phyloP scores from a whole-genome alignment of 2,888 invertebrate species.

The Nebria brevicollis region DNA sequence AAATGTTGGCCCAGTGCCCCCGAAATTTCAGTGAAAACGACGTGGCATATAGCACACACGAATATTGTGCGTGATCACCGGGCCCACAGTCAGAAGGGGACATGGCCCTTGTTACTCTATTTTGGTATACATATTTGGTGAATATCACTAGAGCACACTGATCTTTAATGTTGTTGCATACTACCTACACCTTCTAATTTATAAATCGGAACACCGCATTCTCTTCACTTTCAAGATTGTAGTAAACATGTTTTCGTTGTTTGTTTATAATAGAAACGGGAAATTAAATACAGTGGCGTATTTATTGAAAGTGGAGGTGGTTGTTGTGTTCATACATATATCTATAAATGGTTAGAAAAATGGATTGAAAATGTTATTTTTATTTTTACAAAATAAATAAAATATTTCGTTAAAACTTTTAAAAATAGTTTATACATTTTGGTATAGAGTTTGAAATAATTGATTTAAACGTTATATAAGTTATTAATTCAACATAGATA shows the following conservation, averaged over 20 bases:
- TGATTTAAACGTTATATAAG: too few species aligned
- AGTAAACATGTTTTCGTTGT: constrained; percentile 1
- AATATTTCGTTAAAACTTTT: too few species aligned
- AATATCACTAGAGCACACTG: not conserved
- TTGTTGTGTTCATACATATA: too few species aligned
- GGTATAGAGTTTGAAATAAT: too few species aligned
- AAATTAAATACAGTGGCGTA: too few species aligned
- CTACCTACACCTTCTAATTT: not conserved
- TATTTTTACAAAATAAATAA: too few species aligned
- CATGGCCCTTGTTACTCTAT: not conserved
- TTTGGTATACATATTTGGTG: not conserved
- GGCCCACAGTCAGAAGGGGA: not conserved
- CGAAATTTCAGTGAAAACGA: not conserved
- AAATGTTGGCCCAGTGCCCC: not conserved
- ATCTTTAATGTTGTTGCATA: not conserved
- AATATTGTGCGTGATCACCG: not conserved
- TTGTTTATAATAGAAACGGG: not conserved
- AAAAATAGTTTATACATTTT: too few species aligned
- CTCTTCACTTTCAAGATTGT: not conserved
- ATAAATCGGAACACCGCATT: constrained; percentile 1
- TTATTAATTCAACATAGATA: too few species aligned
- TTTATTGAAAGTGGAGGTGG: too few species aligned
- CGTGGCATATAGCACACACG: not conserved
- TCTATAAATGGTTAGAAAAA: too few species aligned
- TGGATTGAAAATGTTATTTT: too few species aligned